Evolutionary conservation across 2,113 vertebrate species (phyloP), one percentile per base, ranked within the genome.

Genomic region (Malurus elegans): DNA sequence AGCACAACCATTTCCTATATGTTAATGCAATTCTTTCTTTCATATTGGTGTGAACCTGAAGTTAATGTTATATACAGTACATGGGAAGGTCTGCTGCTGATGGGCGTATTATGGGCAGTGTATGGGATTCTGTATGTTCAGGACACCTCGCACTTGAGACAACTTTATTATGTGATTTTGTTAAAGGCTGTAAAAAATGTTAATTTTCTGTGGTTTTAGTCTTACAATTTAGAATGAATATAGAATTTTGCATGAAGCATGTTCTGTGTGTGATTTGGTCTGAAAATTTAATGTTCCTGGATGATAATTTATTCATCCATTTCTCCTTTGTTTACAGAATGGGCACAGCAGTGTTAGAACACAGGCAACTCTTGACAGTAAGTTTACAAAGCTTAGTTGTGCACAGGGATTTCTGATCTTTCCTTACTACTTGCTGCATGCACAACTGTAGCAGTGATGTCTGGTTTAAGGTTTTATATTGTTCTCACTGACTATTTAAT

Each of bases 281-380:
- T 89, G 70, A 76, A 81, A 87, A 65, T 66, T 9, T 73, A 70
- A 32, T 53, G 28, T 48, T 40, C 57, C 29, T 74, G 19, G 51
- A 38, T 36, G 45, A 45, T 56, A 21, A 72, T 54, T 86, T 67
- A 88, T 53, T 87, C 5, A 88, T 80, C 92, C 9, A 79, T 78
- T 94, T 90, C 90, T 96, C 12, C 95, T 95, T 95, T 97, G 50
- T 74, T 97, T 93, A 60, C 95, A 99, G 99, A 99, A 99, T 4
- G 98, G 99, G 92, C 98, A 98, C 90, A 98, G 98, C 71, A 95
- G 98, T 97, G 97, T 98, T 91, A 98, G 98, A 97, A 98, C 97
- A 80, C 98, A 98, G 93, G 97, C 98, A 96, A 95, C 98, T 93
- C 94, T 98, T 92, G 99, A 99, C 97, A 97, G 99, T 99, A 98